Evolutionary conservation across 2,113 vertebrate species (phyloP).

Genomic region (Chaetura pelagica): DNA sequence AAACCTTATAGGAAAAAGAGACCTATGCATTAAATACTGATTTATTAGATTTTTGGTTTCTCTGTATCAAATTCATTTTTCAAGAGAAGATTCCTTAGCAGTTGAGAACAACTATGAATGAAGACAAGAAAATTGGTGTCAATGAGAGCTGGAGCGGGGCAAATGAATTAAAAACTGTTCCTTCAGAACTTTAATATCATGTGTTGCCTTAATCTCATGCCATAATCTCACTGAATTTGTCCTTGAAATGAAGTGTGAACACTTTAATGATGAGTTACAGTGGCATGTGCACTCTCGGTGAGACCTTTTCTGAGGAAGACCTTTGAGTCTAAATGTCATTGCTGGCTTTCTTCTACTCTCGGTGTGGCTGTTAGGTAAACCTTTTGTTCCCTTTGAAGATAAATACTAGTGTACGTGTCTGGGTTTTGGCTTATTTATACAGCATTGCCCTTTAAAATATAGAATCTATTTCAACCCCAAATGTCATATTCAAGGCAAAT

Average conservation of each 20-base stretch:
- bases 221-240: not conserved
- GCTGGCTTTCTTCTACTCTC: not conserved
- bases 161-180: not conserved
- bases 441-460: slow-evolving; percentile 46
- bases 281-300: not conserved
- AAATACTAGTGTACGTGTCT: not conserved
- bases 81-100: not conserved
- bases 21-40: not conserved
- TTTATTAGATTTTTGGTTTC: not conserved
- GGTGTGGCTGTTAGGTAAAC: not conserved
- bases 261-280: not conserved
- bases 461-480: slow-evolving; percentile 23
- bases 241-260: not conserved
- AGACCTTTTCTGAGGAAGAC: slow-evolving; percentile 4
- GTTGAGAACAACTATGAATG: not conserved
- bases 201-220: not conserved
- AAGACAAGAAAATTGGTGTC: not conserved
- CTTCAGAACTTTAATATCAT: not conserved
- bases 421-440: slow-evolving; percentile 10
- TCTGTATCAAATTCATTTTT: not conserved
- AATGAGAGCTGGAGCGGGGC: not conserved
- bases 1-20: not conserved
- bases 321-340: slow-evolving; percentile 39
- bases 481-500: slow-evolving; percentile 29
- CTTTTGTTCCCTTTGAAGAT: slow-evolving; percentile 35